Evolutionary conservation across 2,888 invertebrate genomes (phyloP), one percentile per base, ranked within the genome.

Genomic region (Peribatodes rhomboidaria): DNA sequence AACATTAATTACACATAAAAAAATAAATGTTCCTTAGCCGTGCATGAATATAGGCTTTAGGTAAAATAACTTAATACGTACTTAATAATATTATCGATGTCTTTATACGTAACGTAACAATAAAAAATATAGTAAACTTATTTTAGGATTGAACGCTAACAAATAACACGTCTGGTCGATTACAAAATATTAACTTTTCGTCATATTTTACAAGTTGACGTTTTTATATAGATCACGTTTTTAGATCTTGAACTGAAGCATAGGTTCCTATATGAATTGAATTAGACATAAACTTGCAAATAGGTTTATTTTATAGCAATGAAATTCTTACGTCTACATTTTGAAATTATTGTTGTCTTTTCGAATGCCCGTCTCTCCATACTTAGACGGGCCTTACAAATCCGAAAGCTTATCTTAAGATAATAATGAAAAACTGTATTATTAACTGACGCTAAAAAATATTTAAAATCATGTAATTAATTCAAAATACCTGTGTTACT

Each of bases 241-340:
- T 61, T 75, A 79, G 89, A 90, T 91, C 89, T 83, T 85, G 90
- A 85, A 92, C 92, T 92, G 92, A 92, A 79, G 81, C 81, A 80
- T 84, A 82, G 86, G 92, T 92, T 92, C 92, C 92, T 92, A 92
- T 91, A 85, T 35, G n/a, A 80, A 83, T 82, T 88, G 85, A 87
- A 83, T 85, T 85, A 86, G 39, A 47, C 73, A 75, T 78, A 77
- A 71, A 77, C 74, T 80, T 73, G 67, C 66, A 69, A 68, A 74
- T 82, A 76, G 77, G 72, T 73, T 79, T 77, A 69, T 71, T 73
- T 79, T 77, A 69, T 71, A 59, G 77, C 79, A 84, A 83, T 76
- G 73, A 52, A 42, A 49, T 52, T 41, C 27, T 56, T 53, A 42
- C 56, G 41, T 53, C 73, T 73, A 73, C 59, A 67, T 63, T 63